These are phyloP conservation scores for Heliopora coerulea DNA, from an alignment of 92 coral and sea anemone genomes.

Conservation along the genomic window DNA sequence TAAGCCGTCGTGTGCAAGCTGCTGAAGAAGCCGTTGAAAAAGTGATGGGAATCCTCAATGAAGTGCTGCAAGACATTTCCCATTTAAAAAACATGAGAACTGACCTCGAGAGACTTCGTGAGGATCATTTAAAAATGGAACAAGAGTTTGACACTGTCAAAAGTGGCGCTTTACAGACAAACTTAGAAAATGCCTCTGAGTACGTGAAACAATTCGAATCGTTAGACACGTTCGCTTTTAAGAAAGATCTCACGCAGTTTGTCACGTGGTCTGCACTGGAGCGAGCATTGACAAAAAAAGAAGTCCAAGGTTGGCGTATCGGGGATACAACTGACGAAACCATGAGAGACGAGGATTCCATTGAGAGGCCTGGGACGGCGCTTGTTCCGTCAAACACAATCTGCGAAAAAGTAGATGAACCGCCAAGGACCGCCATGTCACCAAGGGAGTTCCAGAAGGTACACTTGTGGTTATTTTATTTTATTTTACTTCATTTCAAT, in stretches of 20 bases:
- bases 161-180: neutral
- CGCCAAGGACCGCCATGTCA: slow-evolving; percentile 70
- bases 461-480: slow-evolving; percentile 45
- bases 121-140: slow-evolving; percentile 49
- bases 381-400: slow-evolving; percentile 39
- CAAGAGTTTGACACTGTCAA: slow-evolving; percentile 17
- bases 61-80: slow-evolving; percentile 58
- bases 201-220: slow-evolving; percentile 1
- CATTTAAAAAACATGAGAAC: slow-evolving; percentile 60
- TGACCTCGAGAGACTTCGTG: slow-evolving; percentile 57
- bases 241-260: slow-evolving; percentile 70
- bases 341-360: slow-evolving; percentile 25
- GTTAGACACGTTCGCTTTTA: slow-evolving; percentile 56
- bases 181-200: neutral
- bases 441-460: slow-evolving; percentile 69
- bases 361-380: slow-evolving; percentile 64
- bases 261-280: slow-evolving; percentile 96
- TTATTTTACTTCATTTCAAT: slow-evolving; percentile 68
- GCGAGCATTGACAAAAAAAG: slow-evolving; percentile 82
- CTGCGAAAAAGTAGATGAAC: slow-evolving; percentile 6
- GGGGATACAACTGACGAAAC: slow-evolving; percentile 30
- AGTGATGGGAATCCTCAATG: slow-evolving; percentile 79
- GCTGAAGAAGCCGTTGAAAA: slow-evolving; percentile 91
- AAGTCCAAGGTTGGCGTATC: slow-evolving; percentile 13
- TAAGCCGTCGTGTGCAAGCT: slow-evolving; percentile 79